Base-by-base conservation (phyloP, 2,888 invertebrate species). In the Lycia hirtaria region DNA sequence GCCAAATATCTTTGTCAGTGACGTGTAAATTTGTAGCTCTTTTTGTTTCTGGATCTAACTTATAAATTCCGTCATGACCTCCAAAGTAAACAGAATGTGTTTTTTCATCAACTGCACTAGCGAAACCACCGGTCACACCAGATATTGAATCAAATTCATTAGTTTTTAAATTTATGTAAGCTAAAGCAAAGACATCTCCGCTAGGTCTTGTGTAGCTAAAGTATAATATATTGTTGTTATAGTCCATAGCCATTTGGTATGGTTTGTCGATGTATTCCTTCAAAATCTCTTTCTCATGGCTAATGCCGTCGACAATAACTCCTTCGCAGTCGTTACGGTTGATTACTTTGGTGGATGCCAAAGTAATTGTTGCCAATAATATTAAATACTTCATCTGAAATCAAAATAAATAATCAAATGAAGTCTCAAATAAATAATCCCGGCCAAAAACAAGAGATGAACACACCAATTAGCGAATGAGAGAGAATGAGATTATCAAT, bases 221-320 rank as follows among this genome's bases (percentile, higher is more conserved):
- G 68, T 85, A 88, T 20, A 89, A 48, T 1, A 73, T 79, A 48
- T 83, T 81, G 1, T 78, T 86, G n/a, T 80, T 72, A 28, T 83
- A 78, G 55, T 90, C 87, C 17, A 90, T 76, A 0, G 75, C 76
- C 37, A 88, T 56, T 63, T 88, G 87, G 55, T 84, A 89, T 0
- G 89, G 85, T 43, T 73, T 76, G 1, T 68, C 60, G 0, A 83
- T 9, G 33, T 69, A 30, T 1, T 59, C 48, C 48, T 71, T 76
- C 2, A 90, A 60, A 1, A 75, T 20, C 67, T 80, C 77, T 24
- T 68, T 68, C 17, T 73, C 69, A 28, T 72, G 70, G 28, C 49
- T 56, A 17, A 63, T 56, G 2, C 56, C 60, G 6, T 64, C 56
- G 2, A 65, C 57, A 2, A 68, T 32, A 10, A 63, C 14, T 40